phyloP scores from a whole-genome alignment of 1,140 invertebrate genomes.

The Hydropsyche tenuis region DNA sequence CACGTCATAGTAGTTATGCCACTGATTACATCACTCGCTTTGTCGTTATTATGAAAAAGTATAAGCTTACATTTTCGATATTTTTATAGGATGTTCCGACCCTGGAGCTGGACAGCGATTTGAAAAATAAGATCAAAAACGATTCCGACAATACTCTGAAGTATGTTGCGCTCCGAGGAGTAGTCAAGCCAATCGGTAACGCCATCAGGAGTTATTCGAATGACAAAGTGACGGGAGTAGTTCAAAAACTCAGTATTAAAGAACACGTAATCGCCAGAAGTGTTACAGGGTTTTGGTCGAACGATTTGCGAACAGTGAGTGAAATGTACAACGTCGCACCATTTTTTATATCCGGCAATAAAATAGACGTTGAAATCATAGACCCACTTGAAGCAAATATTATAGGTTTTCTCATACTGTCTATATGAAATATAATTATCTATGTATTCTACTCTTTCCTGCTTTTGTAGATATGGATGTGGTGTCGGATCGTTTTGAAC shows the following conservation, averaged over 20 bases:
- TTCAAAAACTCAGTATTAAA: constrained; percentile 73
- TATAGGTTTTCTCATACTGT: constrained; percentile 57
- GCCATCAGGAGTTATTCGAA: constrained; percentile 74
- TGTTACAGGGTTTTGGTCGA: constrained; percentile 80
- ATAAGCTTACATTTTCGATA: constrained; percentile 35
- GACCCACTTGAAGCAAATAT: constrained; percentile 76
- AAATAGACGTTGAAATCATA: constrained; percentile 70
- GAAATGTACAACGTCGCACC: constrained; percentile 76
- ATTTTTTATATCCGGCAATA: constrained; percentile 71
- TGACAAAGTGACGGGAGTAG: constrained; percentile 72
- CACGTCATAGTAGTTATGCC: no score
- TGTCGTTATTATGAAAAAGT: no score
- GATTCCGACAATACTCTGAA: constrained; percentile 68
- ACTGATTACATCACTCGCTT: no score
- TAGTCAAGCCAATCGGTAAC: constrained; percentile 74
- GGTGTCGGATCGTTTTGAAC: constrained; percentile 78
- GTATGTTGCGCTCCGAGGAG: constrained; percentile 75
- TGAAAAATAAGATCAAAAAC: constrained; percentile 66
- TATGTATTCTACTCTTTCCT: neutral
- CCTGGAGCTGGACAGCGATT: constrained; percentile 67
- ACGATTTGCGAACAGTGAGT: constrained; percentile 75
- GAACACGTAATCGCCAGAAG: constrained; percentile 79
- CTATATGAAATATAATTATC: neutral
- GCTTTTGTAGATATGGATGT: constrained; percentile 70
- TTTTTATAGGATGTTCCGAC: constrained; percentile 69